These are phyloP conservation scores for Drosophila falleni DNA, from an alignment of 2,888 invertebrate genomes.

Conservation along the genomic window DNA sequence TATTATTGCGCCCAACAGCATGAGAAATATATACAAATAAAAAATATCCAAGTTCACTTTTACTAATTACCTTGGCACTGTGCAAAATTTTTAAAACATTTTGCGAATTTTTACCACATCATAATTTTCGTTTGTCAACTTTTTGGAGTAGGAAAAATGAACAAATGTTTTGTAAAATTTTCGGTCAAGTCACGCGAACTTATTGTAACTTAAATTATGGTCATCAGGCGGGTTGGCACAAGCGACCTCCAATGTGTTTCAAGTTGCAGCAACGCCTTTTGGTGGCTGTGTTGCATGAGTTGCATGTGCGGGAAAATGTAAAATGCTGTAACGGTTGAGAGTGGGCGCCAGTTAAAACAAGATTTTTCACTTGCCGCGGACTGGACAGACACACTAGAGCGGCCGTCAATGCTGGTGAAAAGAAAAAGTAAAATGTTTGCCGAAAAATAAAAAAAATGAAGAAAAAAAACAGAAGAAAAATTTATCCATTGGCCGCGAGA, in stretches of 20 bases:
- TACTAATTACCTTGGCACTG: slow-evolving; percentile 46
- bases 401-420: slow-evolving; percentile 46
- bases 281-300: not conserved
- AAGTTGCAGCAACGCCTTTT: slow-evolving; percentile 51
- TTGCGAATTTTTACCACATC: slow-evolving; percentile 55
- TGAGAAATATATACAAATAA: not conserved
- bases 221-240: slow-evolving; percentile 29
- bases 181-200: slow-evolving; percentile 29
- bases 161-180: slow-evolving; percentile 17
- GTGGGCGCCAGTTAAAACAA: slow-evolving; percentile 55
- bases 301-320: slow-evolving; percentile 9
- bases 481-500: slow-evolving; percentile 35
- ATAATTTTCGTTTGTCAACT: slow-evolving; percentile 70
- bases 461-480: slow-evolving; percentile 34
- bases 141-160: slow-evolving; percentile 26
- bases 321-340: slow-evolving; percentile 44
- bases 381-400: slow-evolving; percentile 29
- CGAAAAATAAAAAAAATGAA: slow-evolving; percentile 48
- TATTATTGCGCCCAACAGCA: slow-evolving; percentile 6
- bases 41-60: slow-evolving; percentile 34
- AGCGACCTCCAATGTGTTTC: slow-evolving; percentile 33
- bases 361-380: slow-evolving; percentile 60
- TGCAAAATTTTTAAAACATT: slow-evolving; percentile 40
- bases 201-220: slow-evolving; percentile 34
- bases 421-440: slow-evolving; percentile 77